Evolutionary conservation across 2,797 vertebrate genomes (phyloP), one percentile per base, ranked within the genome.

Genomic region (Microtus obscurus): DNA sequence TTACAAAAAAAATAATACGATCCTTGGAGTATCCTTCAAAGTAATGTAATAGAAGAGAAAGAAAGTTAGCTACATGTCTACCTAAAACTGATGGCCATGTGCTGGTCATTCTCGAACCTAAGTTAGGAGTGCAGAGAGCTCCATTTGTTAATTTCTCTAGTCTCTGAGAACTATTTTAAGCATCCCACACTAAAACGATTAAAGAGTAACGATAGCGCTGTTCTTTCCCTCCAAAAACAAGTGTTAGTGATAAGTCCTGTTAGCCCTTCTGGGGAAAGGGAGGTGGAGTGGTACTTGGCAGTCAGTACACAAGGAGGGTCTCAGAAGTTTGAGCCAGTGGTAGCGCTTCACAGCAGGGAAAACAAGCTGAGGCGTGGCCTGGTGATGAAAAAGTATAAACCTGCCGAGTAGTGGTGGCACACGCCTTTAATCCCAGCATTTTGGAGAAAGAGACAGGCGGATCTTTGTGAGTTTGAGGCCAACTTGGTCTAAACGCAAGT

Each of bases 101-200:
- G 31, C 74, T 65, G 56, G 17, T 77, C 79, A 53, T 48, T 90
- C 74, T 69, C 81, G 51, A 91, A 80, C n/a, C 63, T 43, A 78
- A 82, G 13, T 93, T 34, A 74, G 34, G 65, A 69, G 6, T 61
- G 31, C 48, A 83, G 31, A 90, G 21, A 65, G 14, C 12, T 78
- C 95, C 63, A 23, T 89, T 73, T 37, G 31, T 14, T 53, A 51
- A 53, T n/a, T 48, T 67, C 63, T 51, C 65, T 19, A 23, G 43
- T 96, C 74, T 96, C 74, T 53, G 31, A 29, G 48, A 80, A 69
- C 51, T 37, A 27, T 80, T 56, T 77, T 48, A 40, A 85, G 76
- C 25, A 48, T 93, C 61, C 78, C 34, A n/a, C 48, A 69, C 61
- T 56, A 65, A 95, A 90, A 89, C n/a, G 11, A 94, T 79, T 80